Evolutionary conservation across 2,888 invertebrate species (phyloP), one percentile per base, ranked within the genome.

Genomic region (Carterocephalus palaemon): DNA sequence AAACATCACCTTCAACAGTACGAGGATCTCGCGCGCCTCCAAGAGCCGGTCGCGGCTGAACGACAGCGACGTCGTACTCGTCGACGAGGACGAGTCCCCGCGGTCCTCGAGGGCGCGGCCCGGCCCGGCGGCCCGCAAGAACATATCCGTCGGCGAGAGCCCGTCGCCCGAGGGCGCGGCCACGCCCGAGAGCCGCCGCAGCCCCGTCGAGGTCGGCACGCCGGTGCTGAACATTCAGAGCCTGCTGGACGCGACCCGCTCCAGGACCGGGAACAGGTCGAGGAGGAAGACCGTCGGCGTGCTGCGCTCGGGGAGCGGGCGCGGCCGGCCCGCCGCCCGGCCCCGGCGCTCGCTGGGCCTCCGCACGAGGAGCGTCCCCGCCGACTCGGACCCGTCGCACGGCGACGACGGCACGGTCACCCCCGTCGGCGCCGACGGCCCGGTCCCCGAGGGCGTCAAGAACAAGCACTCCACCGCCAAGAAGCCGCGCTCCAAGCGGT

Each of bases 401-500:
- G 20, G 64, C 67, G 9, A 62, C 60, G 0, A 60, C 57, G 1
- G 59, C 59, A 15, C 46, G 29, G 66, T 76, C 0, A 87, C 88
- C 1, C 88, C 88, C 0, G 79, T 66, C 13, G 82, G 80, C 37
- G 72, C 67, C 0, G 69, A 78, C 0, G 70, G 74, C 40, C 50
- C 71, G 2, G 59, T 73, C 0, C 83, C 64, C 1, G 85, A 84
- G 40, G 68, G 67, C 0, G 81, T 88, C 1, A 87, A 85, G 51
- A 79, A 81, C 48, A 82, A 82, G 41, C 84, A 85, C 46, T 73
- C 88, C 0, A 82, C 87, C 0, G 86, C 88, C 0, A 88, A 86
- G 55, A 86, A 86, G 45, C 77, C 86, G n/a, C 70, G 62, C 48
- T 87, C 87, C 5, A 83, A 80, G 26, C 78, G 85, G 3, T 74